Evolutionary conservation across 2,797 vertebrate species (phyloP).

Genomic region (Threskiornis aethiopicus): DNA sequence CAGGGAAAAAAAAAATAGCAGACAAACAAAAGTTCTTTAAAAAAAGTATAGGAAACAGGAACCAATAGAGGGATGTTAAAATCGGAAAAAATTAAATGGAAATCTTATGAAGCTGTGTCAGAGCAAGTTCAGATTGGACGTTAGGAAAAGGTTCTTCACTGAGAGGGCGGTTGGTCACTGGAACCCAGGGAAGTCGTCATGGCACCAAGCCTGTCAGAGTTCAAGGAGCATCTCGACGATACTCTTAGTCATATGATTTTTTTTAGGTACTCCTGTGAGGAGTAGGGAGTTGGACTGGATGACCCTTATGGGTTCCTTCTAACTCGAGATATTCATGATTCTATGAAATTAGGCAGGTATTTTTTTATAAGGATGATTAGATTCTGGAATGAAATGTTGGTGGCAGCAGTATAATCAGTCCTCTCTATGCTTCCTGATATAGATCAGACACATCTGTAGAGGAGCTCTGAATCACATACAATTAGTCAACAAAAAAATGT

Average conservation of each 20-base stretch:
- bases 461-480: background rate
- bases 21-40: background rate
- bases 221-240: background rate
- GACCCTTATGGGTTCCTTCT: background rate
- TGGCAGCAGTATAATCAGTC: background rate
- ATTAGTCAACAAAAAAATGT: background rate
- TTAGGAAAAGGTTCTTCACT: background rate
- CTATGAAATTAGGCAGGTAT: background rate
- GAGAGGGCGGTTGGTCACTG: background rate
- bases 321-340: accelerated
- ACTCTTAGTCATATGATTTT: background rate
- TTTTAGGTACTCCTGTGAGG: background rate
- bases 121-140: background rate
- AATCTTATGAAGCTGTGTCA: background rate
- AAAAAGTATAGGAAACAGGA: background rate
- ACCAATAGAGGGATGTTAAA: background rate
- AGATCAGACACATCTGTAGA: background rate
- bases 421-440: background rate
- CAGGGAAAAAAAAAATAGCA: background rate
- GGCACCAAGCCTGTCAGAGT: background rate
- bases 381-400: background rate
- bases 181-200: background rate
- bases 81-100: background rate
- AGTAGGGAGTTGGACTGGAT: background rate
- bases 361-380: background rate